Conservation (phyloP, 35 echinoderm and acorn worm species). For the Patiria miniata region DNA sequence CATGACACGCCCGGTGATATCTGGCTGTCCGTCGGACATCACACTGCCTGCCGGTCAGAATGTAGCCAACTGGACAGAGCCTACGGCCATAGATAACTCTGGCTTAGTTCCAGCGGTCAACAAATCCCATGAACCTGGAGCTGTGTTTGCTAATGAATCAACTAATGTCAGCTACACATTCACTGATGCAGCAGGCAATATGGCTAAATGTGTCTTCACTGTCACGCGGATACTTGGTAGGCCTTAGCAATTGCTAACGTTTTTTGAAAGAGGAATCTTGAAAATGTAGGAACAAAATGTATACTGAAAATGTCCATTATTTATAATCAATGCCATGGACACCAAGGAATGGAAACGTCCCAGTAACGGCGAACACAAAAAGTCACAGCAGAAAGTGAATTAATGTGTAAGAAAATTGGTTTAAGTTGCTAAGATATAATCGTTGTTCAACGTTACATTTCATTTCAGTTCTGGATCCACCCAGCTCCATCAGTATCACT, state of each 20-base stretch:
- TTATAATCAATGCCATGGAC: no score
- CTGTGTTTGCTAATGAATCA: conserved; percentile 21
- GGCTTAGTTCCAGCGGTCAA: background rate
- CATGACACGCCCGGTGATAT: background rate
- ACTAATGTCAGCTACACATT: conserved; percentile 44
- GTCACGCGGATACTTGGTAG: background rate
- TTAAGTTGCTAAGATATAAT: no score
- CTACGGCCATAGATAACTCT: conserved; percentile 22
- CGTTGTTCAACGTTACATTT: no score
- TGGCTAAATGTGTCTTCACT: conserved; percentile 28
- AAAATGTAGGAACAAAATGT: no score
- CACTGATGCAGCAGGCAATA: conserved; percentile 33
- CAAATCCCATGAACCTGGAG: conserved; percentile 29
- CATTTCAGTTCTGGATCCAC: background rate
- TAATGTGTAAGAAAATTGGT: no score
- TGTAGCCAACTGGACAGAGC: conserved; percentile 26
- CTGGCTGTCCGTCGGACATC: background rate
- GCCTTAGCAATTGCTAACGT: no score
- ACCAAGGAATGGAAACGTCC: no score
- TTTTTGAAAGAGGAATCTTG: no score
- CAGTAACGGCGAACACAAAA: no score
- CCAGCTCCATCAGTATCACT: background rate
- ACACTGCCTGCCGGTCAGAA: background rate
- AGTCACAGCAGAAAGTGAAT: no score
- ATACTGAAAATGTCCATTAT: no score